Conservation (phyloP, 1,140 invertebrate genomes). For the Himalopsyche phryganea region DNA sequence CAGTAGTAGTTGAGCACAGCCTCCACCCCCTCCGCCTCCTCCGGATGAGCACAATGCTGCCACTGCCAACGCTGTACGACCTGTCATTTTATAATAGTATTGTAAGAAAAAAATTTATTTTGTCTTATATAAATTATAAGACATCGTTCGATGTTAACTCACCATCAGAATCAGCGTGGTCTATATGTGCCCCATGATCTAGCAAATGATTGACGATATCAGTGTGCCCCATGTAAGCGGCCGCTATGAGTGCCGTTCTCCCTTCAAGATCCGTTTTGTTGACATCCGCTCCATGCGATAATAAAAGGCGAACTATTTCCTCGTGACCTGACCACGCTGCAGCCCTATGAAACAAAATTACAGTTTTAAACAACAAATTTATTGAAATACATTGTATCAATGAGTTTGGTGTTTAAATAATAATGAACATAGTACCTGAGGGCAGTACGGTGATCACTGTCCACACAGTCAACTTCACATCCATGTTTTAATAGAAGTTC, state of each 20-base stretch:
- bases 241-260: conserved; percentile 85
- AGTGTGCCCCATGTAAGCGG: conserved; percentile 87
- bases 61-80: conserved; percentile 83
- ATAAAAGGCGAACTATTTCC: conserved; percentile 66
- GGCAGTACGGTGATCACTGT: conserved; percentile 66
- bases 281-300: conserved; percentile 65
- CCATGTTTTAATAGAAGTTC: conserved; percentile 74
- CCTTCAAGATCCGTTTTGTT: conserved; percentile 84
- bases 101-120: neutral
- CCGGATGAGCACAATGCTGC: conserved; percentile 88
- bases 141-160: too few relatives aligned
- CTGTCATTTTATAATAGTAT: conserved; percentile 28
- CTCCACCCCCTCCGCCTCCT: conserved; percentile 69
- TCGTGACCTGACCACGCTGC: conserved; percentile 85
- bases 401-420: too few relatives aligned
- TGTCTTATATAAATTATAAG: too few relatives aligned
- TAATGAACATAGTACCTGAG: conserved; percentile 53
- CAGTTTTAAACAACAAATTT: too few relatives aligned
- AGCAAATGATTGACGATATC: conserved; percentile 86
- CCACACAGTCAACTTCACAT: conserved; percentile 77
- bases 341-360: conserved; percentile 57
- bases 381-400: too few relatives aligned
- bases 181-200: conserved; percentile 79
- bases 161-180: conserved; percentile 86
- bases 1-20: conserved; percentile 57